These are phyloP conservation scores for Tricholaema leucomelas DNA, from an alignment of 2,113 vertebrate genomes.

Conservation along the genomic window DNA sequence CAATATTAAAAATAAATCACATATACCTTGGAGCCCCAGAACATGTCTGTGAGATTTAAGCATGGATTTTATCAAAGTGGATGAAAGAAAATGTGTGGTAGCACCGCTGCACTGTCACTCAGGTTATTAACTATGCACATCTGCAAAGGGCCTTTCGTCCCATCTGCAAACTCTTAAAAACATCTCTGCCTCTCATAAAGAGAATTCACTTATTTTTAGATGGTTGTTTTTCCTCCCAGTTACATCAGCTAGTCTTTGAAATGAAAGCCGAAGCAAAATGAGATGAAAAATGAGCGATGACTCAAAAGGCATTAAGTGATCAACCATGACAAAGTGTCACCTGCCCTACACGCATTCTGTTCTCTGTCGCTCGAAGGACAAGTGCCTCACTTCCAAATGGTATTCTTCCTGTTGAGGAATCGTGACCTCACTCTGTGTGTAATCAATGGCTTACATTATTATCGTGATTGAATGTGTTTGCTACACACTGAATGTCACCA, in stretches of 20 bases:
- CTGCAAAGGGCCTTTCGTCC: not conserved
- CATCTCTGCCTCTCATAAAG: not conserved
- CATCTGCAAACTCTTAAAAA: not conserved
- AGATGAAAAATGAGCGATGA: not conserved
- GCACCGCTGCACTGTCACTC: not conserved
- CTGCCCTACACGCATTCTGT: not conserved
- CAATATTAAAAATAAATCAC: not conserved
- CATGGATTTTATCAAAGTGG: not conserved
- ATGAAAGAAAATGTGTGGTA: not conserved
- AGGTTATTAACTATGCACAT: not conserved
- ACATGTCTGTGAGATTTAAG: not conserved
- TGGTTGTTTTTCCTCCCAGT: not conserved
- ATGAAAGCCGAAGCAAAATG: not conserved
- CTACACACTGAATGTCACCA: fast-evolving
- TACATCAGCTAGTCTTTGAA: slow-evolving; percentile 6
- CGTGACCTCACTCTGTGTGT: not conserved
- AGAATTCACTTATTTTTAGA: slow-evolving; percentile 21
- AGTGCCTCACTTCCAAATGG: not conserved
- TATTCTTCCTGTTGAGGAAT: not conserved
- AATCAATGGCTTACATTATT: not conserved
- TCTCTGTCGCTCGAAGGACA: slow-evolving; percentile 18
- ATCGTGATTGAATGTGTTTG: not conserved
- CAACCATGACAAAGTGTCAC: not conserved
- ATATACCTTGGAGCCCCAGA: not conserved
- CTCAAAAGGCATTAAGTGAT: not conserved